Evolutionary conservation across 1,140 invertebrate genomes (phyloP).

Genomic region (Drosophila bocki): DNA sequence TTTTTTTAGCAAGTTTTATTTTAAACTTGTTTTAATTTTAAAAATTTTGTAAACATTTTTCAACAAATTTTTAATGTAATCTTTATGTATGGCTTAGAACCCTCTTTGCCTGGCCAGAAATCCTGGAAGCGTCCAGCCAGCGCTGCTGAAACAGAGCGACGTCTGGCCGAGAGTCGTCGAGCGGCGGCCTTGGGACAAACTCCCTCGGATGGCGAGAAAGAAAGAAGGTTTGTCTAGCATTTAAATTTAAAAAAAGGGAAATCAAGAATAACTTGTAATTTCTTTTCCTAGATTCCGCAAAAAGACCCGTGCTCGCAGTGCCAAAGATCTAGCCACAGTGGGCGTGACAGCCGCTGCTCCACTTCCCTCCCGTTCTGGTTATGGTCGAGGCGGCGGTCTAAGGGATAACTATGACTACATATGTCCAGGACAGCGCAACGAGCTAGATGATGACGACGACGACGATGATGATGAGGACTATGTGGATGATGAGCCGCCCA

Average conservation of each 20-base stretch:
- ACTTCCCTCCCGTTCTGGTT: constrained; percentile 22
- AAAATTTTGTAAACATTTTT: too few species aligned
- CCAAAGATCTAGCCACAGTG: constrained; percentile 65
- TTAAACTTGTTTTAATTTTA: fast-evolving
- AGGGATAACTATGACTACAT: constrained; percentile 83
- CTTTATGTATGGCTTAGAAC: constrained; percentile 63
- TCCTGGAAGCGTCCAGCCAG: constrained; percentile 88
- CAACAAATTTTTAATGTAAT: too few species aligned
- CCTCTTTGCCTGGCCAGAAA: constrained; percentile 86
- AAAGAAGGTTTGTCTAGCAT: constrained; percentile 62
- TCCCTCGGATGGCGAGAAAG: constrained; percentile 85
- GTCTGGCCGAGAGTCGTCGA: constrained; percentile 85
- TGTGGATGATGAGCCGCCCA: constrained; percentile 76
- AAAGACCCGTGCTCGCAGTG: constrained; percentile 72
- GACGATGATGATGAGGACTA: constrained; percentile 79
- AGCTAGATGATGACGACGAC: constrained; percentile 42
- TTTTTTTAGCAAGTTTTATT: too few species aligned
- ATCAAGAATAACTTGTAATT: neutral
- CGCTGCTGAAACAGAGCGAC: constrained; percentile 86
- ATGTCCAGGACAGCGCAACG: constrained; percentile 46
- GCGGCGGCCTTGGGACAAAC: constrained; percentile 74
- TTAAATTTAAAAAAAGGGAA: too few species aligned
- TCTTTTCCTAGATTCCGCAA: constrained; percentile 73
- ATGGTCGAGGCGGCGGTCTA: constrained; percentile 55
- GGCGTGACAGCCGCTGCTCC: constrained; percentile 16